Evolutionary conservation across 2,797 vertebrate genomes (phyloP).

Genomic region (Parotocinclus haroldoi): DNA sequence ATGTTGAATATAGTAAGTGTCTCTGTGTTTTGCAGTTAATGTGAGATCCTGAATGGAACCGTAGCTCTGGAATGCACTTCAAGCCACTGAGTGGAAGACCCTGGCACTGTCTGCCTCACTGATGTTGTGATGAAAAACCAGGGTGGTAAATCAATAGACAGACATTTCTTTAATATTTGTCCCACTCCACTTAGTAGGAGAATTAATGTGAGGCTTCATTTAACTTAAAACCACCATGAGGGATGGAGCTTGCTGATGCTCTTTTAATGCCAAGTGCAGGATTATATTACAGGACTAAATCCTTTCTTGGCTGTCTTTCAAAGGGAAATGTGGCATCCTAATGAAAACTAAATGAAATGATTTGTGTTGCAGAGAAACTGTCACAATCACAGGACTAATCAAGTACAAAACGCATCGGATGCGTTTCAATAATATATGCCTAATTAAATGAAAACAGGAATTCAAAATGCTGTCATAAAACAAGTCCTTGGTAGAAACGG

Average conservation of each 20-base stretch:
- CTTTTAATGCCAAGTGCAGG: not conserved
- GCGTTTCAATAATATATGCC: not conserved
- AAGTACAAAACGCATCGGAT: not conserved
- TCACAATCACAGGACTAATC: not conserved
- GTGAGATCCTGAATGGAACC: slow-evolving; percentile 73
- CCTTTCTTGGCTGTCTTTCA: not conserved
- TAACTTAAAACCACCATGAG: not conserved
- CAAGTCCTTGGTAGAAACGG: too few species aligned
- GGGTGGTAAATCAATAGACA: slow-evolving; percentile 9
- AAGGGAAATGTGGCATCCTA: not conserved
- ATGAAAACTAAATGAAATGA: not conserved
- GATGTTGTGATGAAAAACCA: slow-evolving; percentile 14
- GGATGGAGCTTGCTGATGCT: not conserved
- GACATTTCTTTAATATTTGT: slow-evolving; percentile 34
- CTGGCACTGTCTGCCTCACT: slow-evolving; percentile 1
- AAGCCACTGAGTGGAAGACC: slow-evolving; percentile 26
- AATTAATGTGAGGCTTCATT: slow-evolving; percentile 1
- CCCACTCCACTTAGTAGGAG: slow-evolving; percentile 2
- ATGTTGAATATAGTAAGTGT: too few species aligned
- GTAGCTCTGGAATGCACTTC: slow-evolving; percentile 16
- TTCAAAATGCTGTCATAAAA: too few species aligned
- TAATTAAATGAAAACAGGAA: too few species aligned
- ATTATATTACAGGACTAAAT: not conserved
- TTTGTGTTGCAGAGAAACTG: not conserved
- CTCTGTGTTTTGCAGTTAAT: slow-evolving; percentile 66